Percentiles rank a stretch among this genome's conserved stretches.
Evolutionary conservation across 2,797 vertebrate genomes (phyloP).

Genomic region (Scolopax rusticola): DNA sequence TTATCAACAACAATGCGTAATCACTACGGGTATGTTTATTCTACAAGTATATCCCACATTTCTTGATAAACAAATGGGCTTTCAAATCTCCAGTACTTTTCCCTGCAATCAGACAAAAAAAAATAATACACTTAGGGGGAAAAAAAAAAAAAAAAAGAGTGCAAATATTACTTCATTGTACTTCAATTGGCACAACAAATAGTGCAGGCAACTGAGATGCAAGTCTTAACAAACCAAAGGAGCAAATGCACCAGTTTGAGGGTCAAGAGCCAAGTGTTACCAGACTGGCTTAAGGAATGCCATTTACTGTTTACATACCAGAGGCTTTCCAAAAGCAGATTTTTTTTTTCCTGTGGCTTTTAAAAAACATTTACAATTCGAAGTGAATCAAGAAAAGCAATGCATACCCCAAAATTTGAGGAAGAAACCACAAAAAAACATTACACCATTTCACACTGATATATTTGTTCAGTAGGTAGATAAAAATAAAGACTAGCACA

Average conservation of each 20-base stretch:
- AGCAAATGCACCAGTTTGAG: background rate
- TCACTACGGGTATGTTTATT: background rate
- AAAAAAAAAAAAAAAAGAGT: background rate
- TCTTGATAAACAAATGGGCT: background rate
- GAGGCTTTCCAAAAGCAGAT: background rate
- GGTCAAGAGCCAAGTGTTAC: background rate
- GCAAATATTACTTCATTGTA: background rate
- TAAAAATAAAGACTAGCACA: constrained; percentile 48
- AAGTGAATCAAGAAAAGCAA: background rate
- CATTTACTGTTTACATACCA: background rate
- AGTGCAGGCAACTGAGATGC: background rate
- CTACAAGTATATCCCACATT: background rate
- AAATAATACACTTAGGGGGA: background rate
- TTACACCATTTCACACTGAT: constrained; percentile 8
- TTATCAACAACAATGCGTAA: background rate
- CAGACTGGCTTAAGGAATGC: background rate
- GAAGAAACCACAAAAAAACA: constrained; percentile 26
- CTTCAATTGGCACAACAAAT: background rate
- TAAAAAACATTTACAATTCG: background rate
- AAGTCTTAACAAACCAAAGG: background rate
- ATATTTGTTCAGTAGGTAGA: constrained; percentile 22
- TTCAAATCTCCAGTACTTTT: background rate
- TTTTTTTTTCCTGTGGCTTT: background rate
- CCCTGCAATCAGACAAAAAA: background rate
- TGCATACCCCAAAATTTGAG: background rate